Percentiles rank a stretch among this genome's conserved stretches.
These are phyloP conservation scores for Esox masquinongy DNA, from an alignment of 2,797 vertebrate species.

Conservation along the genomic window DNA sequence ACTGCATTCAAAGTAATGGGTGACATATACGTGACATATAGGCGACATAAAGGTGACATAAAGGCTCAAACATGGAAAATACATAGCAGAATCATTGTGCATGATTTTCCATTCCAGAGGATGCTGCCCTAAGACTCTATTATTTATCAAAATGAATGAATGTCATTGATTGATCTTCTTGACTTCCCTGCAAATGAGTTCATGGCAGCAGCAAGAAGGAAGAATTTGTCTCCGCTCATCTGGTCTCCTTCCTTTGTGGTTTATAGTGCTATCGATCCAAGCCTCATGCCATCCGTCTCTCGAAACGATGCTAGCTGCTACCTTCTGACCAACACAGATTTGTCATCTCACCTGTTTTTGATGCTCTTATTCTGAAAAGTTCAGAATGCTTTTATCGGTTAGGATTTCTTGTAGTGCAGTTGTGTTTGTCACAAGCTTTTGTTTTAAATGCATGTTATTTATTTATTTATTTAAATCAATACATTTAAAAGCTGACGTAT, in stretches of 20 bases:
- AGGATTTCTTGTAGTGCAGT: no score
- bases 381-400: no score
- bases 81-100: neutral
- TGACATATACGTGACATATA: neutral
- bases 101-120: neutral
- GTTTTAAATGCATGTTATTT: no score
- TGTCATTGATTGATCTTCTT: neutral
- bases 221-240: neutral
- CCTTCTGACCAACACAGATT: neutral
- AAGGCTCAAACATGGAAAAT: neutral
- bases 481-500: no score
- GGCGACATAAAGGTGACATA: neutral
- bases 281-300: neutral
- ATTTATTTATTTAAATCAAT: no score
- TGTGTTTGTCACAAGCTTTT: no score
- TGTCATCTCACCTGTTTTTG: neutral
- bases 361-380: neutral
- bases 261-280: slow-evolving; percentile 1
- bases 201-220: neutral
- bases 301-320: neutral
- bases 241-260: neutral
- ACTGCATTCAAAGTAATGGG: neutral
- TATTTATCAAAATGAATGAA: neutral
- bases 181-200: neutral
- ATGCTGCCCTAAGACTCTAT: neutral